Conservation (phyloP, 2,888 invertebrate species). For the Thyatira batis region DNA sequence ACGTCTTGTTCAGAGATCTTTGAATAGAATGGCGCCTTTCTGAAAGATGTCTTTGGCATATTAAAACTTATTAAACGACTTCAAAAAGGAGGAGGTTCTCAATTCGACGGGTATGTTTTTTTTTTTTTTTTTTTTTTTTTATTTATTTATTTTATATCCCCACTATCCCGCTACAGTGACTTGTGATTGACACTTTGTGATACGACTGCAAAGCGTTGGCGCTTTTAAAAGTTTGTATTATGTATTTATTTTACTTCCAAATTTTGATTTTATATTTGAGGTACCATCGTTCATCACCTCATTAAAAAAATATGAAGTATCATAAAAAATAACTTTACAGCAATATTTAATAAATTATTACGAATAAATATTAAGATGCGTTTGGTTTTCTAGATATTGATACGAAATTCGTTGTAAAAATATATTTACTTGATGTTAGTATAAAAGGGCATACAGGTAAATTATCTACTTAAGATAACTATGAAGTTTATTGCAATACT, state of each 20-base stretch:
- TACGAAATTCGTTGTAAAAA: neutral
- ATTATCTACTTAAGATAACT: neutral
- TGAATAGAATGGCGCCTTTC: conserved; percentile 64
- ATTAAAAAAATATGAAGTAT: too few relatives aligned
- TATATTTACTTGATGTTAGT: neutral
- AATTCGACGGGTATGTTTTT: conserved; percentile 15
- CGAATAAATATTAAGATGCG: too few relatives aligned
- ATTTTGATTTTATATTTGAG: too few relatives aligned
- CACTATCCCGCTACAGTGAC: neutral
- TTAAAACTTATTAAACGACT: conserved; percentile 34
- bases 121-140: too few relatives aligned
- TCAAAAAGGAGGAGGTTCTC: too few relatives aligned
- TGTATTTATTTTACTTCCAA: too few relatives aligned
- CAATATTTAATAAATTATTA: too few relatives aligned
- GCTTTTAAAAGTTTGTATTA: too few relatives aligned
- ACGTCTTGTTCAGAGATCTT: conserved; percentile 65
- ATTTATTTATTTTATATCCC: conserved; percentile 3
- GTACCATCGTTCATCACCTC: too few relatives aligned
- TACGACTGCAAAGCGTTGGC: too few relatives aligned
- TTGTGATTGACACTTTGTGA: neutral
- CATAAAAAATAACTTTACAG: too few relatives aligned
- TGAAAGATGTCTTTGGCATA: conserved; percentile 39
- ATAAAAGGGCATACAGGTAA: neutral
- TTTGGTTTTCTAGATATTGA: neutral
- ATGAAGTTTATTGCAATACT: neutral